Evolutionary conservation across 2,888 invertebrate genomes (phyloP).

Genomic region (Chloromyia formosa): DNA sequence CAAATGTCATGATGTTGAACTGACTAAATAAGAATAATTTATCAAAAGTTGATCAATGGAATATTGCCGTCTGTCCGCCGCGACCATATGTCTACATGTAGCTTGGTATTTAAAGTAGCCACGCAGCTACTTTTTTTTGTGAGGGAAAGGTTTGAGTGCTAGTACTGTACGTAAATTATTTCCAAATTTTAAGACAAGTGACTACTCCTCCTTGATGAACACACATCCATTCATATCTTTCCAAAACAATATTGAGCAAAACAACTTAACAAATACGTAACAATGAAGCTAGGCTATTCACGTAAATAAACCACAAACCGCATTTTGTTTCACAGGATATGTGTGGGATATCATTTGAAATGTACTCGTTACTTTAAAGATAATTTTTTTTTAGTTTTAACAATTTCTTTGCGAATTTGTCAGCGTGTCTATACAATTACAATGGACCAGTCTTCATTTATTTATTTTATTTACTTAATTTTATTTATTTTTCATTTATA

Average conservation of each 20-base stretch:
- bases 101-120: too few species aligned
- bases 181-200: too few species aligned
- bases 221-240: background rate
- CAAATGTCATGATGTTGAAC: too few species aligned
- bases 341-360: conserved; percentile 29
- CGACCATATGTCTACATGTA: too few species aligned
- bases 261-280: background rate
- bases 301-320: background rate
- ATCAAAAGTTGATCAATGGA: too few species aligned
- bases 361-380: conserved; percentile 6
- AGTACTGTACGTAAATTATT: too few species aligned
- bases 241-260: background rate
- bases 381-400: conserved; percentile 27
- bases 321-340: conserved; percentile 6
- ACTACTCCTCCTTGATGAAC: background rate
- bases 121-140: too few species aligned
- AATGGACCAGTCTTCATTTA: conserved; percentile 49
- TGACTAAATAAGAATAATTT: too few species aligned
- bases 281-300: background rate
- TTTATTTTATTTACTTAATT: conserved; percentile 26
- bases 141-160: too few species aligned
- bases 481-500: conserved; percentile 8
- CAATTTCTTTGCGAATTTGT: conserved; percentile 18
- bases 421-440: conserved; percentile 13
- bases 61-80: too few species aligned